These are phyloP conservation scores for Netelia virgata DNA, from an alignment of 2,888 invertebrate species.

Conservation along the genomic window DNA sequence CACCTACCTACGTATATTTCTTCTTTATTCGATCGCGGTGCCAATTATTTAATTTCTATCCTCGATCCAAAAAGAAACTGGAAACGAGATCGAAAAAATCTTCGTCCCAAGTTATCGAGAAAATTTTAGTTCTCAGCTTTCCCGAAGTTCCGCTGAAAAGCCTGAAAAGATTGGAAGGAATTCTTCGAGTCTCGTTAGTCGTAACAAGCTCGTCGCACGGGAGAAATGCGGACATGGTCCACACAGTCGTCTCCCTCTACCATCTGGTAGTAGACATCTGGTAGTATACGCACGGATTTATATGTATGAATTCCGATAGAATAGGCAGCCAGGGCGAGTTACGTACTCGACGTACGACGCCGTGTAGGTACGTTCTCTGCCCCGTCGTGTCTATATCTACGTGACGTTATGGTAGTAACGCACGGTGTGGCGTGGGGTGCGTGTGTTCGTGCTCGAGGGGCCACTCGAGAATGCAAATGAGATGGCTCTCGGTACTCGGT, in stretches of 20 bases:
- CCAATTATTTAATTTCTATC: too few species aligned
- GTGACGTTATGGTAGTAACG: conserved; percentile 9
- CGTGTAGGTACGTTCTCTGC: conserved; percentile 11
- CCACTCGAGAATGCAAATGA: conserved; percentile 67
- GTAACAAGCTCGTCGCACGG: conserved; percentile 32
- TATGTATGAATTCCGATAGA: conserved; percentile 57
- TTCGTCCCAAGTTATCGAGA: background rate
- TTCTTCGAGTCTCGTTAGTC: conserved; percentile 41
- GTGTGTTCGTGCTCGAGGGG: conserved; percentile 62
- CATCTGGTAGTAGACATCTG: too few species aligned
- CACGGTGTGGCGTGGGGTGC: conserved; percentile 40
- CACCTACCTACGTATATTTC: too few species aligned
- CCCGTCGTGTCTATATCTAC: conserved; percentile 17
- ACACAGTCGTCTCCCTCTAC: background rate
- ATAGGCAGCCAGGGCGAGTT: conserved; percentile 31
- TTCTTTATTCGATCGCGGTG: too few species aligned
- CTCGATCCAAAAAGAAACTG: too few species aligned
- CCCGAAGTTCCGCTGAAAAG: background rate
- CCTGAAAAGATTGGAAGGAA: conserved; percentile 23
- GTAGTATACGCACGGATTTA: conserved; percentile 37
- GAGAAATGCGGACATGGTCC: background rate
- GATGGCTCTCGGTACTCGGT: conserved; percentile 41
- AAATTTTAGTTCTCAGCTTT: background rate
- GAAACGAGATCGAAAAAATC: too few species aligned
- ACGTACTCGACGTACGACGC: conserved; percentile 21